phyloP scores from a whole-genome alignment of 1,140 invertebrate genomes.

The Cydia pomonella region DNA sequence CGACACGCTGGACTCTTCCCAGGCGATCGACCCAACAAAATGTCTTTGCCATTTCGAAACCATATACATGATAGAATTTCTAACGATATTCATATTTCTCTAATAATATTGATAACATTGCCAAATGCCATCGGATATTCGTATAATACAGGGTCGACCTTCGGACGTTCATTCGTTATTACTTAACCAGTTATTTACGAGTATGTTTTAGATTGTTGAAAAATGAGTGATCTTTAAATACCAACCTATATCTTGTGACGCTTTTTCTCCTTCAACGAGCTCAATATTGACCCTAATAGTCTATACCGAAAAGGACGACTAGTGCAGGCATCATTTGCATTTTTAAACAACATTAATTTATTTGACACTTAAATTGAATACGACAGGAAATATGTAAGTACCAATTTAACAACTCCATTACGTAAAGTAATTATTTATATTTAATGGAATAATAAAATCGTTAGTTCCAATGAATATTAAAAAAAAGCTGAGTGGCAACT shows the following conservation, averaged over 20 bases:
- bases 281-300: conserved; percentile 10
- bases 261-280: conserved; percentile 12
- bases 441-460: no score
- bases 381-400: neutral
- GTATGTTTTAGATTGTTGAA: conserved; percentile 34
- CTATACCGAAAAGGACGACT: conserved; percentile 16
- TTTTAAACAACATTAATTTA: conserved; percentile 16
- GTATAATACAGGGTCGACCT: conserved; percentile 40
- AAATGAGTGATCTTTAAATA: conserved; percentile 33
- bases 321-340: conserved; percentile 11
- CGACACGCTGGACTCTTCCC: conserved; percentile 51
- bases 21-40: conserved; percentile 44
- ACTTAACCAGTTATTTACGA: conserved; percentile 43
- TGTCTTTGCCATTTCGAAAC: conserved; percentile 46
- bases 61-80: conserved; percentile 36
- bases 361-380: conserved; percentile 5
- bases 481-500: no score
- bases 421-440: no score
- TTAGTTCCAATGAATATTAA: no score
- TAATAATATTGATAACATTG: conserved; percentile 34
- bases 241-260: conserved; percentile 13
- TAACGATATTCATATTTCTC: conserved; percentile 36
- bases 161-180: conserved; percentile 41
- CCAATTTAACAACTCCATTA: neutral
- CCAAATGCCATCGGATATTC: conserved; percentile 42